Percentiles rank a stretch among this genome's conserved stretches.
These are phyloP conservation scores for Natrix natrix DNA, from an alignment of 2,797 vertebrate species.

Conservation along the genomic window DNA sequence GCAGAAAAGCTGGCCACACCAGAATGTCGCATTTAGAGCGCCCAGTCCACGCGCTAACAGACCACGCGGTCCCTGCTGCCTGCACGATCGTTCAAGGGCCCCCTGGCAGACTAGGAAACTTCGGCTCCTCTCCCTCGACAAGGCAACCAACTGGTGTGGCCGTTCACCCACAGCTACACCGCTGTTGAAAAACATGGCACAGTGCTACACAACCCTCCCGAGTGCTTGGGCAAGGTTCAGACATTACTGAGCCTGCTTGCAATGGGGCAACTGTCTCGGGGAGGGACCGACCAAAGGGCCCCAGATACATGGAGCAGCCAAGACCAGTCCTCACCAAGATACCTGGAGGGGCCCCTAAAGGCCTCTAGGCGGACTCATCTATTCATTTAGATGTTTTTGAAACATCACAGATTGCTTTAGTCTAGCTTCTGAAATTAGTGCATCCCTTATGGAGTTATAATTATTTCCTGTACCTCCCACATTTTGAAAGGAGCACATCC, in stretches of 20 bases:
- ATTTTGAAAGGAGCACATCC: slow-evolving; percentile 59
- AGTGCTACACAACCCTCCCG: not conserved
- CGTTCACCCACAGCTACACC: not conserved
- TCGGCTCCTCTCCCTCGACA: not conserved
- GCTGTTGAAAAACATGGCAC: not conserved
- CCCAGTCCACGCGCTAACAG: not conserved
- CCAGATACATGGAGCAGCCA: not conserved
- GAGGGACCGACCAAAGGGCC: not conserved
- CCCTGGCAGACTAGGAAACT: not conserved
- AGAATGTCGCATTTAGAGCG: not conserved
- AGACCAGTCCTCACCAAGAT: slow-evolving; percentile 36
- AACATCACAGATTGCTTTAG: slow-evolving; percentile 36
- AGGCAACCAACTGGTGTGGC: not conserved
- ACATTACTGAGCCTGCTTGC: not conserved
- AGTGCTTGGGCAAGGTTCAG: not conserved
- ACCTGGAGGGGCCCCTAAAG: slow-evolving; percentile 47
- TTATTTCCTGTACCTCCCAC: slow-evolving; percentile 41
- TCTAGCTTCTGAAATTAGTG: slow-evolving; percentile 49
- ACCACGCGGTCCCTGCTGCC: not conserved
- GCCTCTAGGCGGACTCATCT: slow-evolving; percentile 25
- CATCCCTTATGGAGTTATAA: slow-evolving; percentile 51
- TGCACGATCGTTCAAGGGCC: not conserved
- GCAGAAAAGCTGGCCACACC: slow-evolving; percentile 53
- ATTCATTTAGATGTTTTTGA: slow-evolving; percentile 33
- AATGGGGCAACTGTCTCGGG: slow-evolving; percentile 28